A percentile compares a stretch with the other conserved stretches of the same genome.
Conservation (phyloP, 2,113 vertebrate species). For the Sus scrofa region T2T-Sscrofa CM000813.6:28780001-28780500, state of each 20-base stretch:
- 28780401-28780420: no score
- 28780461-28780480: no score
- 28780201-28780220: not conserved
- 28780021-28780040: not conserved
- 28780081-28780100: not conserved
- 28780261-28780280: not conserved
- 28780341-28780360: not conserved
- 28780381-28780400: no score
- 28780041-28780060: not conserved
- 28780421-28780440: no score
- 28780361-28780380: no score
- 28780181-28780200: not conserved
- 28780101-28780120: not conserved
- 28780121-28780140: slow-evolving; percentile 4
- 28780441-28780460: no score
- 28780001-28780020: not conserved
- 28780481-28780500: no score
- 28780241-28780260: not conserved
- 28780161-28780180: not conserved
- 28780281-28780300: slow-evolving; percentile 29
- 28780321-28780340: not conserved
- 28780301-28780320: not conserved
- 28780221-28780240: not conserved
- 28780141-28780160: not conserved
- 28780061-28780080: not conserved